Evolutionary conservation across 2,888 invertebrate genomes (phyloP), one percentile per base, ranked within the genome.

Genomic region (Nysson spinosus): DNA sequence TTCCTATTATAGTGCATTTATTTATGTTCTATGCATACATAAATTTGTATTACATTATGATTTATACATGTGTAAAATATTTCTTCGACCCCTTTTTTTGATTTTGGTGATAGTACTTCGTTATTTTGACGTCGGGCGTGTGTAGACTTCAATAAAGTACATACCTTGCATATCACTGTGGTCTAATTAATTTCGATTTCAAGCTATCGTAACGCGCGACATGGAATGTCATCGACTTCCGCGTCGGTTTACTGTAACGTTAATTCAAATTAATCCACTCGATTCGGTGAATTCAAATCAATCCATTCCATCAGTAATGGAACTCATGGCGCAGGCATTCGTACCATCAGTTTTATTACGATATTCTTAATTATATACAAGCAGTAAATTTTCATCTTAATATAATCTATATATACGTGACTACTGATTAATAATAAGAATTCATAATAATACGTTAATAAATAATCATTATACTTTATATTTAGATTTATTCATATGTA

Each of bases 281-380:
- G n/a, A n/a, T n/a, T n/a, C n/a, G n/a, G n/a, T n/a, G n/a, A n/a
- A n/a, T n/a, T n/a, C n/a, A n/a, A n/a, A n/a, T n/a, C n/a, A n/a
- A n/a, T n/a, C n/a, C n/a, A n/a, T n/a, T n/a, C n/a, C n/a, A n/a
- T n/a, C n/a, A n/a, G n/a, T n/a, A n/a, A n/a, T n/a, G n/a, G 20
- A 32, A 32, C 24, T 37, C 26, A 14, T 9, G 34, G 39, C 12
- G 32, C 26, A 37, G 40, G 66, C 54, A 14, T 72, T 75, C 79
- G 75, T 81, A 83, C n/a, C 78, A 83, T 82, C 75, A 75, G 74
- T 83, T 83, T 83, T 84, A 83, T 83, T 83, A 81, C 70, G 78
- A 78, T 80, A 78, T 77, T 68, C 72, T 82, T 77, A 79, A 75
- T n/a, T 81, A 85, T 83, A 82, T 84, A 84, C 84, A 85, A 84